phyloP scores from a whole-genome alignment of 2,888 invertebrate species.

The Sarcophaga carnaria region DNA sequence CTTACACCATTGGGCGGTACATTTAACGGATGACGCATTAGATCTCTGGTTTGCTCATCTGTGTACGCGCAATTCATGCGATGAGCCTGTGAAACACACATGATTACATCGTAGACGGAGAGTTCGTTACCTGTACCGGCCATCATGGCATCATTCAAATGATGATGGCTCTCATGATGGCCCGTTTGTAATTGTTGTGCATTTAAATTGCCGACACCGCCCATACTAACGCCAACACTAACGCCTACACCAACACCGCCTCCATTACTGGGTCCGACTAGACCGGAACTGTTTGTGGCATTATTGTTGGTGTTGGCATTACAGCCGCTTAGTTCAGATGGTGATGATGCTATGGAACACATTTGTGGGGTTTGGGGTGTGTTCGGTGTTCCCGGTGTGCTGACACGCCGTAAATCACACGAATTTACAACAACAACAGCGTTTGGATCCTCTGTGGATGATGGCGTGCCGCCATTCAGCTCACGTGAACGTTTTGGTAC shows the following conservation, averaged over 20 bases:
- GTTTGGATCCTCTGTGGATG: slow-evolving; percentile 72
- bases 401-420: slow-evolving; percentile 78
- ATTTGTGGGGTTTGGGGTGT: slow-evolving; percentile 83
- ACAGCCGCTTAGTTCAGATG: slow-evolving; percentile 78
- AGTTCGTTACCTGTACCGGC: slow-evolving; percentile 82
- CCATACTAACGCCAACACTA: slow-evolving; percentile 75
- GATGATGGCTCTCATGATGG: slow-evolving; percentile 59
- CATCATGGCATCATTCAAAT: slow-evolving; percentile 70
- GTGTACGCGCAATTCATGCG: slow-evolving; percentile 94
- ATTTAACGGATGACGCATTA: slow-evolving; percentile 87
- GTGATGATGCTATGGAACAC: slow-evolving; percentile 82
- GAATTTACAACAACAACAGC: slow-evolving; percentile 69
- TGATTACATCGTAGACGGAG: slow-evolving; percentile 90
- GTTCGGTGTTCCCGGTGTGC: slow-evolving; percentile 82
- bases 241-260: slow-evolving; percentile 72
- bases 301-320: slow-evolving; percentile 78
- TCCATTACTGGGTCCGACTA: slow-evolving; percentile 63
- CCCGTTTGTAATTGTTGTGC: slow-evolving; percentile 60
- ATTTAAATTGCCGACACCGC: slow-evolving; percentile 61
- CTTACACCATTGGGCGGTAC: slow-evolving; percentile 83
- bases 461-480: slow-evolving; percentile 83
- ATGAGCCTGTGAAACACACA: slow-evolving; percentile 92
- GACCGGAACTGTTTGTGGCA: slow-evolving; percentile 71
- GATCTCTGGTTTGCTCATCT: slow-evolving; percentile 89
- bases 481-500: slow-evolving; percentile 97